Evolutionary conservation across 2,888 invertebrate genomes (phyloP), one percentile per base, ranked within the genome.

Genomic region (Esperia sulphurella): DNA sequence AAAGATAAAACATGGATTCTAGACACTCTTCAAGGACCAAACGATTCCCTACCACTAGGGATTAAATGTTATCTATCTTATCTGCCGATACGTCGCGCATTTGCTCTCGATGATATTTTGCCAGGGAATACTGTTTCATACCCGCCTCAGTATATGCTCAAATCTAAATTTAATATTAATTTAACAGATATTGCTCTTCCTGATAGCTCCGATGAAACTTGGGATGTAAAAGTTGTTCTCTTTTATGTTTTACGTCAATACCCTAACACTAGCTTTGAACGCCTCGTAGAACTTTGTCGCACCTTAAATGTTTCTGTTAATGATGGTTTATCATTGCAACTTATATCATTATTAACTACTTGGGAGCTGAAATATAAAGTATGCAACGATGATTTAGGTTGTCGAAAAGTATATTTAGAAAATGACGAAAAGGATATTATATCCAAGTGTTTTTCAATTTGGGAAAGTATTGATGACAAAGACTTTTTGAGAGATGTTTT

Each of bases 161-260:
- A 85, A 63, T 67, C 72, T 2, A 88, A 85, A 65, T 89, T 85
- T 55, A 83, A 85, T 58, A 83, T 89, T 12, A 81, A 84, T 64
- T 69, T 88, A 49, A 70, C 79, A 14, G 86, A 88, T 54, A 72
- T 89, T 50, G 73, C 80, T 46, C 64, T 87, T 42, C 79, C 85
- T n/a, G 87, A 86, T 60, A 77, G 71, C 53, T 79, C 75, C 35
- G 89, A 88, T 68, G 85, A 86, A 68, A 88, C 88, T 14, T 87
- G 85, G 86, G 86, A 89, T 70, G 80, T 77, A 0, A 87, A 88
- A 71, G 78, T 86, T 30, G 68, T 88, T 48, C 59, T 89, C n/a
- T 86, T 86, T 67, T 80, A 82, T 54, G 77, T 87, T 52, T 67
- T 89, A 52, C 76, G 73, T 58, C 81, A 83, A 58, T 68, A 75